Evolutionary conservation across 2,113 vertebrate genomes (phyloP).

Genomic region (Zingel zingel): DNA sequence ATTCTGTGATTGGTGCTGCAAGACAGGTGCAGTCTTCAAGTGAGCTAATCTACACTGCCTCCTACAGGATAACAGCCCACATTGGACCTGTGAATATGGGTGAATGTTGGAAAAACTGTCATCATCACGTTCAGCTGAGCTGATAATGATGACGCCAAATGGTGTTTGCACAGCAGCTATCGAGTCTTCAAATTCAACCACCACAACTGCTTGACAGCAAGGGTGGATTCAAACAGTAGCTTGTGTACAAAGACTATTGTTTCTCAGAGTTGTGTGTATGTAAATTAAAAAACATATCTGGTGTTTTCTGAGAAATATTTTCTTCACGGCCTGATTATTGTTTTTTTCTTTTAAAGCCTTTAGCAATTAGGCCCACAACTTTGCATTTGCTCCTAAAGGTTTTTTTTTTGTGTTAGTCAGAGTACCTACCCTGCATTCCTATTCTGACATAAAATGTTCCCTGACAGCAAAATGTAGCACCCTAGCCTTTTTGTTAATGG

Average conservation of each 20-base stretch:
- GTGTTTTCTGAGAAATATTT: not conserved
- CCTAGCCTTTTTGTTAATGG: not conserved
- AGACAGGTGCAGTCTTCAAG: constrained; percentile 48
- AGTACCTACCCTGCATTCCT: not conserved
- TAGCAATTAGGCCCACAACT: constrained; percentile 27
- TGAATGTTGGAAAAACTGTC: constrained; percentile 44
- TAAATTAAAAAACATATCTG: not conserved
- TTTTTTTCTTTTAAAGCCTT: constrained; percentile 11
- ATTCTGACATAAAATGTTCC: constrained; percentile 7
- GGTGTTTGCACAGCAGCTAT: constrained; percentile 36
- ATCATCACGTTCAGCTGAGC: constrained; percentile 30
- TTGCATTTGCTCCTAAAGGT: constrained; percentile 19
- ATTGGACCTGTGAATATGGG: constrained; percentile 40
- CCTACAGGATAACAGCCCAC: constrained; percentile 70
- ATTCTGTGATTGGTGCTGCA: constrained; percentile 51
- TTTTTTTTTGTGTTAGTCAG: constrained; percentile 12
- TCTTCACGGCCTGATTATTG: not conserved
- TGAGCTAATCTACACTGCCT: constrained; percentile 74
- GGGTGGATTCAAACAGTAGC: not conserved
- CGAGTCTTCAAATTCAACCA: constrained; percentile 27
- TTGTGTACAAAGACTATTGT: not conserved
- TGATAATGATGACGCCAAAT: constrained; percentile 54
- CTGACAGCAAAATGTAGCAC: not conserved
- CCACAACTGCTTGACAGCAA: constrained; percentile 31
- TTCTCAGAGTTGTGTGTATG: not conserved